Percentiles rank a stretch among this genome's conserved stretches.
Evolutionary conservation across 2,797 vertebrate species (phyloP).

Genomic region (Rhyacichthys aspro): DNA sequence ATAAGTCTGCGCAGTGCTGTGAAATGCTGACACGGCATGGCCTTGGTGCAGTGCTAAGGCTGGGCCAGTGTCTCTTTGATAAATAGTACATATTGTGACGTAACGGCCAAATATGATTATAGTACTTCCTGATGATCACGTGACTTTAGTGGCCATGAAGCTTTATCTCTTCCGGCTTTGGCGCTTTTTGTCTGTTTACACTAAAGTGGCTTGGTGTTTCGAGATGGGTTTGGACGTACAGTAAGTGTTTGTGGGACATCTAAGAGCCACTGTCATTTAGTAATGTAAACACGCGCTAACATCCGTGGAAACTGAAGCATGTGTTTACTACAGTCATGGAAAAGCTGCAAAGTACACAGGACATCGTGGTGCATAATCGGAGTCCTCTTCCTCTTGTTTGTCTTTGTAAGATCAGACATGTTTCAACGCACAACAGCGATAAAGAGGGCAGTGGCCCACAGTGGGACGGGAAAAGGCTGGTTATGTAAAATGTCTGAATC

Average conservation of each 20-base stretch:
- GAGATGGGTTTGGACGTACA: constrained; percentile 11
- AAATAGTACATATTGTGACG: constrained; percentile 31
- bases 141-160: constrained; percentile 22
- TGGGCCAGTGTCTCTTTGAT: constrained; percentile 43
- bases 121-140: constrained; percentile 54
- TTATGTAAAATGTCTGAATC: constrained; percentile 56
- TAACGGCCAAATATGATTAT: constrained; percentile 45
- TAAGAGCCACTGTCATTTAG: constrained; percentile 22
- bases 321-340: constrained; percentile 50
- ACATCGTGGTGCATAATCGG: constrained; percentile 2
- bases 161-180: constrained; percentile 66
- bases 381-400: not conserved
- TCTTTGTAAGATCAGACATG: not conserved
- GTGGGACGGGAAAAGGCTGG: constrained; percentile 47
- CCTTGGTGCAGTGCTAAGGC: constrained; percentile 41
- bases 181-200: constrained; percentile 27
- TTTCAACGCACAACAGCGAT: constrained; percentile 8
- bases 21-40: constrained; percentile 55
- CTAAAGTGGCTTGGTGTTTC: constrained; percentile 13
- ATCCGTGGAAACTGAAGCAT: constrained; percentile 43
- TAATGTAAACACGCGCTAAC: constrained; percentile 20
- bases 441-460: constrained; percentile 42
- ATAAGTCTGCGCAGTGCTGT: constrained; percentile 33
- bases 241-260: constrained; percentile 5
- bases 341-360: constrained; percentile 18